Conservation (phyloP, 2,113 vertebrate species). For the Tupaia tana region DNA sequence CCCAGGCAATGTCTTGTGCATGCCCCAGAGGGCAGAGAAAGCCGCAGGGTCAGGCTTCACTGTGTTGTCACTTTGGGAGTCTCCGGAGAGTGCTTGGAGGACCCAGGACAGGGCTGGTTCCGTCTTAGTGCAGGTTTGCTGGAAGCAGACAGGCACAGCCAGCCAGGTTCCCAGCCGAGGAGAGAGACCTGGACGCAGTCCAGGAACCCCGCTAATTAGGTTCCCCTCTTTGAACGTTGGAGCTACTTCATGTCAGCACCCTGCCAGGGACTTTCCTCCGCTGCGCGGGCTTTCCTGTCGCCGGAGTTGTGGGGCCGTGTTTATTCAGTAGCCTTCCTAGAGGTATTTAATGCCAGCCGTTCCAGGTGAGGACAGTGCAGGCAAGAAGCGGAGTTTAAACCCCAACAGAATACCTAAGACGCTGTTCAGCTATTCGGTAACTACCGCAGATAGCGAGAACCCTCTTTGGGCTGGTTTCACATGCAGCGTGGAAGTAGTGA, state of each 20-base stretch:
- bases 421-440: background rate
- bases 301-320: background rate
- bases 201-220: background rate
- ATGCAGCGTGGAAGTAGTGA: background rate
- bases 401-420: background rate
- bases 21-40: too few relatives aligned
- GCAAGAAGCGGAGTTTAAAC: background rate
- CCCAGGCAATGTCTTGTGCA: background rate
- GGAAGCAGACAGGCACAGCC: background rate
- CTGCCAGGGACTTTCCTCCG: background rate
- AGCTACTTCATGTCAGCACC: rapidly evolving
- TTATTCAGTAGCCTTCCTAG: background rate
- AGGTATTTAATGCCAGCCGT: background rate
- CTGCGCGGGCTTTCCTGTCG: background rate
- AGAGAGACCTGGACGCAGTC: background rate
- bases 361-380: rapidly evolving
- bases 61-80: background rate
- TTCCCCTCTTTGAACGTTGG: background rate
- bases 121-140: background rate
- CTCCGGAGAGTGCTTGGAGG: background rate
- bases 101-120: background rate
- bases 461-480: background rate
- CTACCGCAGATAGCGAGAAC: background rate
- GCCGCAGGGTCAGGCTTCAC: background rate
- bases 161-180: background rate